Evolutionary conservation across 2,113 vertebrate species (phyloP), one percentile per base, ranked within the genome.

Genomic region (Arothron firmamentum): DNA sequence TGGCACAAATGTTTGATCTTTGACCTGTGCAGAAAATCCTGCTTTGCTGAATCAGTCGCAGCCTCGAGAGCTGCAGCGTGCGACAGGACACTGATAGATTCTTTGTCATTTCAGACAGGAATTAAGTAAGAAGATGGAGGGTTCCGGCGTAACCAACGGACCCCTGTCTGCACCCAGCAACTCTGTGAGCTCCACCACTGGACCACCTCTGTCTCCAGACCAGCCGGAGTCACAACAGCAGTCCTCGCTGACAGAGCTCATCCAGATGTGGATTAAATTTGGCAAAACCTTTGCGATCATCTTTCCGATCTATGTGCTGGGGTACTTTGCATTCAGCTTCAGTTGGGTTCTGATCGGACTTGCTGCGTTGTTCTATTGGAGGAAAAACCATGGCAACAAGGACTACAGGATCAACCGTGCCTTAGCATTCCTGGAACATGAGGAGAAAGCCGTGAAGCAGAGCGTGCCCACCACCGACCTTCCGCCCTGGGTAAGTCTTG

Each of bases 271-370:
- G 85, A 89, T 93, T 56, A 92, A 94, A 80, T 94, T 97, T 25
- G 93, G 89, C 57, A 93, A 94, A 85, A 93, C 93, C 25, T 97
- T 98, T 56, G 91, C 90, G 51, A 55, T 97, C 59, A 87, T 98
- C 52, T 90, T 97, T 59, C 96, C 96, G 0, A 93, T 98, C 57
- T 98, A 98, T 19, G 25, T 93, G 38, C 65, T 98, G 78, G 96
- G 96, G 48, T 98, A 96, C 84, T 89, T 97, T 55, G 96, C 93
- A 70, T 90, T 97, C 85, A 98, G 96, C 80, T 98, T 98, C 87
- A 98, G 94, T 79, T 98, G 96, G 96, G 90, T 98, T 6, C 91
- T 98, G 54, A 86, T 97, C 47, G 94, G 89, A 4, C 90, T 98
- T 4, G 90, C 90, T 38, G 63, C 85, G 66, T 86, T 98, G 52